These are phyloP conservation scores for Rhincodon typus DNA, from an alignment of 2,797 vertebrate species.

Conservation along the genomic window DNA sequence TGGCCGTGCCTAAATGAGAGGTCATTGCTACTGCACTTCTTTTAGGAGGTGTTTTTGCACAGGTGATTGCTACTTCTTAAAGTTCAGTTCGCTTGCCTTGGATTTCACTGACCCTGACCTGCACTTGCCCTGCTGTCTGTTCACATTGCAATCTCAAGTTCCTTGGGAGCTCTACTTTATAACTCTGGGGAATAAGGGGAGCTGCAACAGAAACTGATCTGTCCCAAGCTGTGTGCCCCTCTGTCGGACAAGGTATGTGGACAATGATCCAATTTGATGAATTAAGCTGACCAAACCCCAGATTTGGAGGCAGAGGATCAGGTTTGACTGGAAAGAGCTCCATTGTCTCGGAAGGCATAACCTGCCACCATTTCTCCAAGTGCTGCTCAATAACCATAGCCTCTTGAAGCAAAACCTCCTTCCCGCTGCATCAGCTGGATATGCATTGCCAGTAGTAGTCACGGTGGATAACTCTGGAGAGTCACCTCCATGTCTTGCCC, in stretches of 20 bases:
- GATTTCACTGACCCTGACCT: not conserved
- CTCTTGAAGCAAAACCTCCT: too few species aligned
- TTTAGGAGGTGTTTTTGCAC: not conserved
- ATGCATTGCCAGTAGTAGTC: too few species aligned
- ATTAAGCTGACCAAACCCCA: not conserved
- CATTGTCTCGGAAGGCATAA: too few species aligned
- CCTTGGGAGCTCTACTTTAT: not conserved
- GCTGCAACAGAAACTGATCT: not conserved
- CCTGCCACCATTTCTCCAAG: too few species aligned
- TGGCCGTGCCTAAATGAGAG: too few species aligned
- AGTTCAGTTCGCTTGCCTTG: not conserved
- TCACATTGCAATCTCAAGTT: too few species aligned
- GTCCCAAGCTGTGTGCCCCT: not conserved
- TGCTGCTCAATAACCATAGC: too few species aligned
- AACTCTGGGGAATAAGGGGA: not conserved
- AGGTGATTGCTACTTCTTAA: not conserved
- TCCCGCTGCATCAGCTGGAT: too few species aligned
- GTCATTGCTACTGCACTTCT: too few species aligned
- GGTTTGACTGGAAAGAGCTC: too few species aligned
- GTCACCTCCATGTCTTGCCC: too few species aligned
- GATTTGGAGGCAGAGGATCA: not conserved
- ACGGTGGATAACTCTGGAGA: too few species aligned
- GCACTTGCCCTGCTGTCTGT: not conserved
- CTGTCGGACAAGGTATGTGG: not conserved
- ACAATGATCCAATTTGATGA: not conserved